Base-by-base conservation (phyloP, 2,888 invertebrate species). In the Stenurella melanura region DNA sequence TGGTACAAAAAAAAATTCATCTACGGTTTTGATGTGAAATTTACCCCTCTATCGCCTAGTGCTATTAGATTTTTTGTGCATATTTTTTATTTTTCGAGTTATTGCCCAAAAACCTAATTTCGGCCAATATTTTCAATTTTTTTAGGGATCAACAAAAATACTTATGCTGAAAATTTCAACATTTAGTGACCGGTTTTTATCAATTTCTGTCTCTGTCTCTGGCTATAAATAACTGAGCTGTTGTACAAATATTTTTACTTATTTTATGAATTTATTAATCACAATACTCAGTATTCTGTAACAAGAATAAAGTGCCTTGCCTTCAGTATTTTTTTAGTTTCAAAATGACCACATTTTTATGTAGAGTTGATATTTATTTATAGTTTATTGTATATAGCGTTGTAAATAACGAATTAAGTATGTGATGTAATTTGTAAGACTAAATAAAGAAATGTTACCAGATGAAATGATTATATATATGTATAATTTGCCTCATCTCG, bases 381-480 rank as follows among this genome's bases (percentile, higher is more conserved):
- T 75, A 79, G 64, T 77, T 72, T 73, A 80, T 78, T 79, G 80
- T 82, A 80, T 71, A 82, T 80, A 80, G 71, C 77, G 58, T 77
- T 81, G 82, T 82, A 82, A 78, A 82, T 82, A 82, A 61, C 64
- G 68, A 78, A 57, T 73, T 75, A 34, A 34, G 30, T 34, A 79
- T 81, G 78, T 76, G 78, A 80, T 79, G 74, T 80, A 77, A 76
- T 79, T 74, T 58, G 64, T 75, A 76, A 76, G 76, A 58, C 61
- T 67, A 54, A 71, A 70, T 64, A 75, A 75, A 75, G 0, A 75
- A 54, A 64, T 19, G n/a, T 50, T 42, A 67, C 21, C 54, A 67
- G 57, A 63, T n/a, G 19, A 21, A 19, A 56, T 56, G 9, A 26
- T 26, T 26, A 26, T 26, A 26, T 26, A 26, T 4, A 26, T 26